A percentile compares a stretch with the other conserved stretches of the same genome.
Evolutionary conservation across 2,888 invertebrate species (phyloP).

Genomic region (Prosapia bicincta): DNA sequence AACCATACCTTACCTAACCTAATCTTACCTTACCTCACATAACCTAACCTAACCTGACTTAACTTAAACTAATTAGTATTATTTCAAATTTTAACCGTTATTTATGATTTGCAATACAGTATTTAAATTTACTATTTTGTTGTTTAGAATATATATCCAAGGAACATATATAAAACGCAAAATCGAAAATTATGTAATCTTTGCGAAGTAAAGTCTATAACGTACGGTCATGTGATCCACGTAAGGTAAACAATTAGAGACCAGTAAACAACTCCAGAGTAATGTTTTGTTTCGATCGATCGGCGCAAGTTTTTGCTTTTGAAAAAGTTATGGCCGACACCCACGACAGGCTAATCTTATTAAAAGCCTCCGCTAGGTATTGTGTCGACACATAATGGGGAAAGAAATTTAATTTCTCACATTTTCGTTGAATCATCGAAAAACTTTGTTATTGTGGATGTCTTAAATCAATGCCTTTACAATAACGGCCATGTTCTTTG

Average conservation of each 20-base stretch:
- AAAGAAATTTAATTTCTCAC: neutral
- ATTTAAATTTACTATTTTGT: too few species aligned
- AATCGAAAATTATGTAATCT: too few species aligned
- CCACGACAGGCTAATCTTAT: neutral
- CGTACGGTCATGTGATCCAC: too few species aligned
- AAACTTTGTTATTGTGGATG: neutral
- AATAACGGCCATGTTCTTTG: neutral
- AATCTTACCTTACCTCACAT: constrained; percentile 39
- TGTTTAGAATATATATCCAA: too few species aligned
- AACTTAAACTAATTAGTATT: neutral
- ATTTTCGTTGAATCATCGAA: neutral
- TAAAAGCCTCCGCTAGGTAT: neutral
- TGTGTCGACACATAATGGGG: neutral
- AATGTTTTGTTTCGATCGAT: neutral
- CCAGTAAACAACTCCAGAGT: too few species aligned
- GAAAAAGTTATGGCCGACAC: neutral
- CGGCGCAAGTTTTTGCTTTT: neutral
- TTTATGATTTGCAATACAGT: too few species aligned
- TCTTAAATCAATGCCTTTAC: neutral
- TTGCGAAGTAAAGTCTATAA: too few species aligned
- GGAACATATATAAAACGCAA: too few species aligned
- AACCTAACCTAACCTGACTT: constrained; percentile 34
- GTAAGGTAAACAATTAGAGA: too few species aligned
- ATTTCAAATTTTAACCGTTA: too few species aligned
- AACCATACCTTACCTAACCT: constrained; percentile 38